A percentile compares a stretch with the other conserved stretches of the same genome.
Conservation (phyloP, 2,888 invertebrate species). For the Fragum fragum region DNA sequence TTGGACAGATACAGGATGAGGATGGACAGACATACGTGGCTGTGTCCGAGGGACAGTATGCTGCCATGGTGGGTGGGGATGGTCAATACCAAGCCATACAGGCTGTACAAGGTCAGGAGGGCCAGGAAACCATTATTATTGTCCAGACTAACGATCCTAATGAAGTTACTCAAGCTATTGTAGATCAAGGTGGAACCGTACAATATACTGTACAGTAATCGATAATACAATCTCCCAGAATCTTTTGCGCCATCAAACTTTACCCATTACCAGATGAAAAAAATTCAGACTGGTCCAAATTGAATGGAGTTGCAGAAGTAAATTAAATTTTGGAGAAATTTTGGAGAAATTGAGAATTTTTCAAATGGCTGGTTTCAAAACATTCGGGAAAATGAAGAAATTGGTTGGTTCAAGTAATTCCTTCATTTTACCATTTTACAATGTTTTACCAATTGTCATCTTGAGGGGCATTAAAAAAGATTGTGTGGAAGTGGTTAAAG, state of each 20-base stretch:
- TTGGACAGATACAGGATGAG: conserved; percentile 65
- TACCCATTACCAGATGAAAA: too few relatives aligned
- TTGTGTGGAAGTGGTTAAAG: too few relatives aligned
- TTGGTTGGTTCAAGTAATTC: neutral
- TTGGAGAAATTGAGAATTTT: neutral
- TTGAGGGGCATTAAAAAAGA: too few relatives aligned
- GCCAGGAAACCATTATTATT: conserved; percentile 83
- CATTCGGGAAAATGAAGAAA: conserved; percentile 21
- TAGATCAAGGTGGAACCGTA: conserved; percentile 79
- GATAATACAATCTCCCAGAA: too few relatives aligned
- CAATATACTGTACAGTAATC: conserved; percentile 74
- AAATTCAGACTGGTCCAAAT: too few relatives aligned
- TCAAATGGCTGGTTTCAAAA: too few relatives aligned
- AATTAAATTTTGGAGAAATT: too few relatives aligned
- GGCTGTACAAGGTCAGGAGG: conserved; percentile 79
- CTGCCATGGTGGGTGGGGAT: conserved; percentile 77
- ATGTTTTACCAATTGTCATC: too few relatives aligned
- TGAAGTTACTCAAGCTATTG: conserved; percentile 83
- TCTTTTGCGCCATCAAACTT: too few relatives aligned
- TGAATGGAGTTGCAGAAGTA: too few relatives aligned
- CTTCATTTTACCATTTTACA: too few relatives aligned
- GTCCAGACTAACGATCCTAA: conserved; percentile 82
- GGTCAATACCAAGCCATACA: conserved; percentile 81
- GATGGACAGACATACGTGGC: conserved; percentile 69
- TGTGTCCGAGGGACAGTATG: conserved; percentile 70